Conservation (phyloP, 2,888 invertebrate genomes). For the Hybos culiciformis region DNA sequence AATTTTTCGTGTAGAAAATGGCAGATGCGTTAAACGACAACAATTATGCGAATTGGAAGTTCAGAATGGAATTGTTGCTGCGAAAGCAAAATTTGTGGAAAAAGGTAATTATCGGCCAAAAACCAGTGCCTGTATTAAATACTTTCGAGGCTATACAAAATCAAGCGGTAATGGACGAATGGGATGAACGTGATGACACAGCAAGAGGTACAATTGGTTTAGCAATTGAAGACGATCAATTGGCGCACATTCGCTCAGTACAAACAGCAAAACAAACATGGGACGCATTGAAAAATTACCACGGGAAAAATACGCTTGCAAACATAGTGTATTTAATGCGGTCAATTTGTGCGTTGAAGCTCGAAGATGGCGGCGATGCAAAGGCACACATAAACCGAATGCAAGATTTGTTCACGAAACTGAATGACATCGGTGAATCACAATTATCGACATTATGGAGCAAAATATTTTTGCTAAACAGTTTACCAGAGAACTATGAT, state of each 20-base stretch:
- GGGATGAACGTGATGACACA: conserved; percentile 6
- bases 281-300: conserved; percentile 7
- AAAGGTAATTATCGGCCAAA: conserved; percentile 5
- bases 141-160: not conserved
- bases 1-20: too few species aligned
- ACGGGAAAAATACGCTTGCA: conserved; percentile 5
- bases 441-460: too few species aligned
- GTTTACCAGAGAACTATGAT: too few species aligned
- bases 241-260: conserved; percentile 4
- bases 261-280: conserved; percentile 6
- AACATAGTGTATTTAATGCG: too few species aligned
- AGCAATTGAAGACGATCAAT: conserved; percentile 8
- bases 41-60: conserved; percentile 12
- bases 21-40: too few species aligned
- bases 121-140: conserved; percentile 1
- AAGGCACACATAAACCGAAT: too few species aligned
- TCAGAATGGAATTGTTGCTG: conserved; percentile 9
- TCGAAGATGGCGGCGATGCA: too few species aligned
- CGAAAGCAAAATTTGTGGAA: conserved; percentile 12
- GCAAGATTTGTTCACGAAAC: too few species aligned
- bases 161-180: conserved; percentile 4
- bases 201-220: conserved; percentile 8
- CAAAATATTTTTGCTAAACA: too few species aligned
- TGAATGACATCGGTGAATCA: too few species aligned
- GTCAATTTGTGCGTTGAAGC: too few species aligned